Conservation (phyloP, 2,113 vertebrate species). For the Spheniscus mendiculus region DNA sequence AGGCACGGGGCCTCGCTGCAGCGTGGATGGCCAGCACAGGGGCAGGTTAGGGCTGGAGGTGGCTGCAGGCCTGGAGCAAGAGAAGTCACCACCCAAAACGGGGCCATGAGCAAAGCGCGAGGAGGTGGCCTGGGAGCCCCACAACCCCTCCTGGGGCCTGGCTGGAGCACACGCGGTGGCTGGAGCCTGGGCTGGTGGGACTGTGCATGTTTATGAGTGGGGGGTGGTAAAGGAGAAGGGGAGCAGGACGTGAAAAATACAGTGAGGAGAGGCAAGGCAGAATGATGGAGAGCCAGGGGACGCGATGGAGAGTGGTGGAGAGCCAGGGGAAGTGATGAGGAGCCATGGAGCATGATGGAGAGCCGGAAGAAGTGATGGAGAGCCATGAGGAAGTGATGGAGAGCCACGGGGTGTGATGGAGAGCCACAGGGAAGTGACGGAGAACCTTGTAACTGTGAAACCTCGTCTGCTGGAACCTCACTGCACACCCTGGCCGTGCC, state of each 20-base stretch:
- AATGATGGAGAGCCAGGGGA: background rate
- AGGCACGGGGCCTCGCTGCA: background rate
- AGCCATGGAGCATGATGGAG: background rate
- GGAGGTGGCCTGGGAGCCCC: background rate
- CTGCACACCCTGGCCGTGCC: background rate
- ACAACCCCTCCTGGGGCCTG: background rate
- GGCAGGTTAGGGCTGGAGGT: background rate
- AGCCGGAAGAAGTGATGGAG: background rate
- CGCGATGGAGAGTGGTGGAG: background rate
- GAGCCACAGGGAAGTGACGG: background rate
- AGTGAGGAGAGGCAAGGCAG: background rate
- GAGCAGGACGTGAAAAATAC: background rate
- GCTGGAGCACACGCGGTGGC: too few relatives aligned
- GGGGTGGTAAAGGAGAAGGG: background rate
- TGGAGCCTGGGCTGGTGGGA: background rate
- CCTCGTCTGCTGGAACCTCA: background rate
- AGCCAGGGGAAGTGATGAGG: background rate
- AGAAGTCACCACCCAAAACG: background rate
- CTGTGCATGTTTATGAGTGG: fast-evolving
- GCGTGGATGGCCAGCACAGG: fast-evolving
- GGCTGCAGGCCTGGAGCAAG: background rate
- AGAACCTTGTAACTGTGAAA: background rate
- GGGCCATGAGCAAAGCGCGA: background rate
- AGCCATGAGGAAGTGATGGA: background rate
- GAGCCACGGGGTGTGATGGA: background rate